A percentile compares a stretch with the other conserved stretches of the same genome.
phyloP scores from a whole-genome alignment of 2,888 invertebrate species.

The Drosophila prostipennis region DNA sequence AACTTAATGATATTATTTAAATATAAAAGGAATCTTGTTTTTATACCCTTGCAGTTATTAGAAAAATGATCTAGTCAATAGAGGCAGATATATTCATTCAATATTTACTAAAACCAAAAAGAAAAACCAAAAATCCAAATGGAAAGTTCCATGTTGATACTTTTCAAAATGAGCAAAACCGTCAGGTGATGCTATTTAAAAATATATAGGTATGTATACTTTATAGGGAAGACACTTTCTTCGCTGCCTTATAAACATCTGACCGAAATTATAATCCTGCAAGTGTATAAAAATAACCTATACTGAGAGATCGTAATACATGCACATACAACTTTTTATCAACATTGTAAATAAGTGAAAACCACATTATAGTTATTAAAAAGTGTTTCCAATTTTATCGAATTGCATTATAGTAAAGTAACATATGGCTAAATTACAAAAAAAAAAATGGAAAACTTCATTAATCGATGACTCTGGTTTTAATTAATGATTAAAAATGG shows the following conservation, averaged over 20 bases:
- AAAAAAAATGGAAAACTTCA: background rate
- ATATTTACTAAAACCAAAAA: background rate
- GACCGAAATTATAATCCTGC: background rate
- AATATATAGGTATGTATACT: background rate
- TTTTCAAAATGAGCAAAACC: background rate
- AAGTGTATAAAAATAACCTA: background rate
- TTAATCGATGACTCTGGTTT: background rate
- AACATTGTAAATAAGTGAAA: background rate
- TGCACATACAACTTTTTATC: background rate
- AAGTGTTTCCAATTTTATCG: background rate
- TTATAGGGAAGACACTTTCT: background rate
- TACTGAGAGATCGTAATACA: background rate
- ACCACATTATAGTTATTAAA: background rate
- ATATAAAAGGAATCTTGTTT: background rate
- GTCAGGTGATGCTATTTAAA: background rate
- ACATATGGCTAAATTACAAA: background rate
- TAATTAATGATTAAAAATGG: background rate
- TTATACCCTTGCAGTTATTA: slow-evolving; percentile 1
- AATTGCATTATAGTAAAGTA: background rate
- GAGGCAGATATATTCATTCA: background rate
- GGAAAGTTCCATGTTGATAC: background rate
- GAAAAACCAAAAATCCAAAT: background rate
- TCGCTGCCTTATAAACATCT: background rate
- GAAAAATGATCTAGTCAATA: background rate
- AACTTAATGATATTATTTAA: background rate